These are phyloP conservation scores for Abrostola tripartita DNA, from an alignment of 2,888 invertebrate species.

Conservation along the genomic window DNA sequence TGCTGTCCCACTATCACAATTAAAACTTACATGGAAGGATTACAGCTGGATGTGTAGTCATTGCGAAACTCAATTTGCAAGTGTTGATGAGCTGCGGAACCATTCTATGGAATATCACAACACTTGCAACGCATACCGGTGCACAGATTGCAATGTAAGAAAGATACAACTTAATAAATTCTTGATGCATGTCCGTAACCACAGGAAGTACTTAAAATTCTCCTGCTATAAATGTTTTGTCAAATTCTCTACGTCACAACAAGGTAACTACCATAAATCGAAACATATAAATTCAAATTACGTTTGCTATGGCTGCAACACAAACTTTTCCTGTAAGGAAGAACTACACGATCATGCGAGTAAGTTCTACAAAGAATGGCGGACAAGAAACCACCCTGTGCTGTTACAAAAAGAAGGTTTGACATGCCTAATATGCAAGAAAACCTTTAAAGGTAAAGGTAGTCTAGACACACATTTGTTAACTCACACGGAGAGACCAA, in stretches of 20 bases:
- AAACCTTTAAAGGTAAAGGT: conserved; percentile 67
- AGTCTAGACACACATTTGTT: conserved; percentile 85
- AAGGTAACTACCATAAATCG: conserved; percentile 59
- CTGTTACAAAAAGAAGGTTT: conserved; percentile 64
- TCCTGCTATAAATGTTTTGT: conserved; percentile 74
- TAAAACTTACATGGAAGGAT: conserved; percentile 73
- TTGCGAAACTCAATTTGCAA: conserved; percentile 72
- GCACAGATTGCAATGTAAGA: conserved; percentile 88
- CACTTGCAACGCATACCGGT: conserved; percentile 89
- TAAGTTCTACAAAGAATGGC: conserved; percentile 63
- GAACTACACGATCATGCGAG: conserved; percentile 66
- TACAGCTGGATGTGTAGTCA: conserved; percentile 75
- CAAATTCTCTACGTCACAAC: conserved; percentile 58
- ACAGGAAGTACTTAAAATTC: conserved; percentile 88
- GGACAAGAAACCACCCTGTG: conserved; percentile 67
- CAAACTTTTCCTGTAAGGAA: conserved; percentile 60
- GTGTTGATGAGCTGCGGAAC: conserved; percentile 77
- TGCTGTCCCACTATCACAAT: conserved; percentile 63
- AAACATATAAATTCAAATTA: conserved; percentile 60
- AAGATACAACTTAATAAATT: conserved; percentile 71
- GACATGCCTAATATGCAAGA: conserved; percentile 72
- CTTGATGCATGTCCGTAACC: conserved; percentile 87
- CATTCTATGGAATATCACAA: conserved; percentile 89
- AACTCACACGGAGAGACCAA: conserved; percentile 84
- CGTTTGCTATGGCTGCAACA: conserved; percentile 73